Percentiles rank a stretch among this genome's conserved stretches.
phyloP scores from a whole-genome alignment of 2,113 vertebrate genomes.

The Salvator merianae region DNA sequence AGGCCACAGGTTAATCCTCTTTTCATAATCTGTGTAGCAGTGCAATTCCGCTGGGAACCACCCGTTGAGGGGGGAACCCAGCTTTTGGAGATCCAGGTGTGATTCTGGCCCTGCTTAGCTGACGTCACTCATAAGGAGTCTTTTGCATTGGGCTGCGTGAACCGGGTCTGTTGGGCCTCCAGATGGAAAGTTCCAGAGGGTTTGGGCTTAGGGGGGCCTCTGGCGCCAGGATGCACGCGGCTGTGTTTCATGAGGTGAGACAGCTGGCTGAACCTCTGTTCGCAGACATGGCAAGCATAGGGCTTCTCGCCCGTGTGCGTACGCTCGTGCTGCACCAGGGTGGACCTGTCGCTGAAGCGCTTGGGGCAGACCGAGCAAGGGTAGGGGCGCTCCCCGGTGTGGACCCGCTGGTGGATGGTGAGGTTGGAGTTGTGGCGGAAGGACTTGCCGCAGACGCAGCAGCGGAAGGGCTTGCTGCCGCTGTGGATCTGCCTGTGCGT shows the following conservation, averaged over 20 bases:
- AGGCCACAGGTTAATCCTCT: neutral
- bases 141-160: neutral
- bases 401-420: slow-evolving; percentile 63
- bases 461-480: slow-evolving; percentile 47
- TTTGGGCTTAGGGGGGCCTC: neutral
- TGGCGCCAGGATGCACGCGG: neutral
- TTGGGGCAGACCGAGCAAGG: slow-evolving; percentile 45
- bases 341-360: slow-evolving; percentile 10
- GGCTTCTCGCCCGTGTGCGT: slow-evolving; percentile 9
- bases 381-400: slow-evolving; percentile 62
- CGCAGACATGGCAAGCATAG: neutral
- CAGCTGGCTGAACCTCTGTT: slow-evolving; percentile 17
- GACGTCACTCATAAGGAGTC: neutral
- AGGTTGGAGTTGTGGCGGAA: slow-evolving; percentile 65
- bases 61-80: neutral
- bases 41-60: neutral
- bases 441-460: slow-evolving; percentile 59
- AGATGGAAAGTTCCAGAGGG: neutral
- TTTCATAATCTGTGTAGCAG: neutral
- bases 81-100: neutral
- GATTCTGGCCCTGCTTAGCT: neutral
- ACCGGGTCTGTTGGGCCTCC: neutral
- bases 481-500: slow-evolving; percentile 11
- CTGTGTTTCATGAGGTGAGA: slow-evolving; percentile 16
- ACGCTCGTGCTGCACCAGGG: slow-evolving; percentile 19